phyloP scores from a whole-genome alignment of 2,113 vertebrate genomes.

The Cebus imitator region DNA sequence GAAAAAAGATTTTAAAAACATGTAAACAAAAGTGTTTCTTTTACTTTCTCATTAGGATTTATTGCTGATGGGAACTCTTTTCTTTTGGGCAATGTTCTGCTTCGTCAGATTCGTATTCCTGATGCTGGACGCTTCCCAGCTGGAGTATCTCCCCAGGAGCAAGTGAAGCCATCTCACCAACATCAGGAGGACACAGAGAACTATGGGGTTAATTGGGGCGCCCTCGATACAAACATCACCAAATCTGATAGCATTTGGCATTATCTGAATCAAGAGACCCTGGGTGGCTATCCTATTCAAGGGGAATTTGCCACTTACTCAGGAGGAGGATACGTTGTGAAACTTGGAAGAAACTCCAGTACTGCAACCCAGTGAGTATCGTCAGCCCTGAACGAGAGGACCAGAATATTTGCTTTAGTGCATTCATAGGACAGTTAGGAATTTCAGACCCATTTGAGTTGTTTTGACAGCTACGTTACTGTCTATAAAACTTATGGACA shows the following conservation, averaged over 20 bases:
- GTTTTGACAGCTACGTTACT: not conserved
- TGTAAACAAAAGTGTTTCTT: not conserved
- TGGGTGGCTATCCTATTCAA: conserved; percentile 53
- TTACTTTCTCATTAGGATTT: conserved; percentile 63
- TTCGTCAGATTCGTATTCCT: conserved; percentile 70
- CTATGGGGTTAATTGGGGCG: conserved; percentile 38
- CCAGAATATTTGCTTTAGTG: not conserved
- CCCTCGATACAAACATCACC: not conserved
- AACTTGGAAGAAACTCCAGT: conserved; percentile 65
- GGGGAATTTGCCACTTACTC: conserved; percentile 68
- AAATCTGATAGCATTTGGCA: conserved; percentile 60
- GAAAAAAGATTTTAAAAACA: not conserved
- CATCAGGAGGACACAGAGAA: conserved; percentile 52
- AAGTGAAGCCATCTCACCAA: not conserved
- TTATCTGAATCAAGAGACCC: conserved; percentile 38
- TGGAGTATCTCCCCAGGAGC: not conserved
- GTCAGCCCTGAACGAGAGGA: not conserved
- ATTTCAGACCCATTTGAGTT: not conserved
- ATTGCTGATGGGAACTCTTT: conserved; percentile 75
- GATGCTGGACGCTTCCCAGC: not conserved
- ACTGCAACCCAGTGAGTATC: conserved; percentile 61
- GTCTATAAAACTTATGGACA: not conserved
- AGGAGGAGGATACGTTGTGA: conserved; percentile 69
- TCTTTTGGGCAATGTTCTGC: conserved; percentile 76
- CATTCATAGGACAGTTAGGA: not conserved